Evolutionary conservation across 2,888 invertebrate species (phyloP), one percentile per base, ranked within the genome.

Genomic region (Metopia argyrocephala): DNA sequence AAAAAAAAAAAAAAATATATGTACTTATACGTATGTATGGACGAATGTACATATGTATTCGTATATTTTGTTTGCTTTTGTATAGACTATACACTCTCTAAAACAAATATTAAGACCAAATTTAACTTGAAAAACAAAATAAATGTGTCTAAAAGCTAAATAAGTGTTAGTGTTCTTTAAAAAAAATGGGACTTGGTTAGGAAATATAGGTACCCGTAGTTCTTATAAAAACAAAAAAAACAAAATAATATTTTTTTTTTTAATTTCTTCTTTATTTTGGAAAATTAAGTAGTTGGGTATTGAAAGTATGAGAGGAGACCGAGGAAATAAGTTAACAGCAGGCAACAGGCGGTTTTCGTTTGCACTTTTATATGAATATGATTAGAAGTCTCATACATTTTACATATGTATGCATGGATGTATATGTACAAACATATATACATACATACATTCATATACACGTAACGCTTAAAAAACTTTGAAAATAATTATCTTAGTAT

Each of bases 101-200:
- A 9, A 31, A 61, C 46, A 62, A 68, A 76, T 76, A 62, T 54
- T 54, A 54, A 68, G 52, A 75, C 38, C 27, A 75, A 66, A 66
- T 66, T 75, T 66, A 59, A 54, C 27, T 54, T 27, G 23, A 64
- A 56, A 28, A 25, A 27, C 6, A 62, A 4, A 46, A 15, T 45
- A 15, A n/a, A 50, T 38, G 15, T 46, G 21, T 15, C 25, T 74
- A 31, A 46, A 25, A 15, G 15, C 38, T 71, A 3, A 54, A 23
- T 54, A 18, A 46, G 54, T 62, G 31, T 48, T 38, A 61, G n/a
- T 50, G 50, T 38, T 38, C 38, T 38, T 15, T 38, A 12, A 31
- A 25, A 61, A 27, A 69, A 76, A 69, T 68, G 56, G 61, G 46
- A 75, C 66, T 66, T 75, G 73, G n/a, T 54, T 12, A 52, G 38